Conservation (phyloP, 2,797 vertebrate genomes). For the Scyliorhinus canicula region DNA sequence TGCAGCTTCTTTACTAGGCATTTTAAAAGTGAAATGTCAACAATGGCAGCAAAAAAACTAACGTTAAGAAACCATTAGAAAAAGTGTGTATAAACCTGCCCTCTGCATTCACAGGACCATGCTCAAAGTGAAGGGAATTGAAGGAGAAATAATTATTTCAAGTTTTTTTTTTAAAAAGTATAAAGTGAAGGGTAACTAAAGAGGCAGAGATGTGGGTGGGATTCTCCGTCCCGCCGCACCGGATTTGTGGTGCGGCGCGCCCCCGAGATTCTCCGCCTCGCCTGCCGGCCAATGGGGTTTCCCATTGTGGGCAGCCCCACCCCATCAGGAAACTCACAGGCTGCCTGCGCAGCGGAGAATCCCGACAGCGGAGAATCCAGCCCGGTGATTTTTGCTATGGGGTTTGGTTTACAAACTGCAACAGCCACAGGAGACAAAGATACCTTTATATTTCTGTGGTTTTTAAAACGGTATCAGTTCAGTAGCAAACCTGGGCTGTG, state of each 20-base stretch:
- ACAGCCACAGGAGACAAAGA: neutral
- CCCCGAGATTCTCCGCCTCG: too few species aligned
- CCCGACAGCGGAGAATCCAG: too few species aligned
- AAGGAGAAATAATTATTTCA: neutral
- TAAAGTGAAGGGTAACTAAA: neutral
- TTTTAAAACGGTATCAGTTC: neutral
- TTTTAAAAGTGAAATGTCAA: too few species aligned
- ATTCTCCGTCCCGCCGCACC: too few species aligned
- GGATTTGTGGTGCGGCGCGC: too few species aligned
- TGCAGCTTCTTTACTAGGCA: neutral
- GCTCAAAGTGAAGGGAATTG: neutral
- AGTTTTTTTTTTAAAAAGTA: neutral
- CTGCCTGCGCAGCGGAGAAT: too few species aligned
- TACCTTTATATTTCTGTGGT: neutral
- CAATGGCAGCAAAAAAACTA: neutral
- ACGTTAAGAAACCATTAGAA: neutral
- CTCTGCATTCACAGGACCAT: neutral
- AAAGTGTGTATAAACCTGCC: neutral
- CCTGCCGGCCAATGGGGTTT: too few species aligned
- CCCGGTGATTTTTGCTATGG: neutral
- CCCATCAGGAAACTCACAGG: too few species aligned
- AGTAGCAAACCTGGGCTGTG: too few species aligned
- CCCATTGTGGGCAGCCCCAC: too few species aligned
- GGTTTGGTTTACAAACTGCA: neutral
- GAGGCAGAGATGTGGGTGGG: neutral